Base-by-base conservation (phyloP, 2,888 invertebrate genomes). In the Orgyia antiqua region DNA sequence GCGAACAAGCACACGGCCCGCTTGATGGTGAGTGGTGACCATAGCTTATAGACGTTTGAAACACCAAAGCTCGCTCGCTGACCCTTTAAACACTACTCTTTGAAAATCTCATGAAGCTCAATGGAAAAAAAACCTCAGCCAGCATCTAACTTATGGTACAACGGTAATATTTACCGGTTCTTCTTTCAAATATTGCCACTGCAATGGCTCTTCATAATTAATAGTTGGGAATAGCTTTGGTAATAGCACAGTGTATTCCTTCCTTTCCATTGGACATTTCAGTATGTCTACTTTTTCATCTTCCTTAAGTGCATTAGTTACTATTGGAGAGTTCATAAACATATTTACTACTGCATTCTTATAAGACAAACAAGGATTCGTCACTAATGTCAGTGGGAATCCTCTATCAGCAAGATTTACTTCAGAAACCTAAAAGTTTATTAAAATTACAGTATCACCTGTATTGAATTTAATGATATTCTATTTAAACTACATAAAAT, bases 101-200 rank as follows among this genome's bases (percentile, higher is more conserved):
- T n/a, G n/a, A n/a, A n/a, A n/a, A n/a, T n/a, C n/a, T n/a, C n/a
- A n/a, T n/a, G n/a, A n/a, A n/a, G n/a, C n/a, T n/a, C n/a, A n/a
- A n/a, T n/a, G n/a, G n/a, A n/a, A n/a, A n/a, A n/a, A n/a, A n/a
- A n/a, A n/a, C n/a, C n/a, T n/a, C n/a, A n/a, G n/a, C n/a, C n/a
- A n/a, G n/a, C n/a, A n/a, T n/a, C n/a, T n/a, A n/a, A n/a, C n/a
- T n/a, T n/a, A n/a, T n/a, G n/a, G n/a, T n/a, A n/a, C n/a, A n/a
- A n/a, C n/a, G n/a, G 15, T 12, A 12, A 18, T 12, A 20, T 8
- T 31, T 43, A 82, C 86, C 65, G 75, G 70, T 19, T 20, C 24
- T 55, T 84, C 86, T 21, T 79, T 72, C 40, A 86, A 64, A 46
- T 68, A 80, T 18, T 56, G 57, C 83, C 84, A 84, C 15, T 59